Conservation (phyloP, 2,797 vertebrate species). For the Zenarchopterus dispar region DNA sequence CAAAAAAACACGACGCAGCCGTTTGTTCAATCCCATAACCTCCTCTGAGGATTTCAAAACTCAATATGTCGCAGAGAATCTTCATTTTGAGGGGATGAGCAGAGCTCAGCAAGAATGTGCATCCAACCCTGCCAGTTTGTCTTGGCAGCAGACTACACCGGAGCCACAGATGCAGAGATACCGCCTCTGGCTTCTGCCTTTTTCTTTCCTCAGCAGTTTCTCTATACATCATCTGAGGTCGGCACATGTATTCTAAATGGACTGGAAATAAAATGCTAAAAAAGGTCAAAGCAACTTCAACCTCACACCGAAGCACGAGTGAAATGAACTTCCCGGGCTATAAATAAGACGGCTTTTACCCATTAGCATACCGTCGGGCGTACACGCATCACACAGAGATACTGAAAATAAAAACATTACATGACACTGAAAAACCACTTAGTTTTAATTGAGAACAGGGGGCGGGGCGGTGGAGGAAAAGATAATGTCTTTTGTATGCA, state of each 20-base stretch:
- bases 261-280: constrained; percentile 53
- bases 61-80: constrained; percentile 40
- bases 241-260: constrained; percentile 13
- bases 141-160: constrained; percentile 67
- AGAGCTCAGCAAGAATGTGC: constrained; percentile 70
- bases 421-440: background rate
- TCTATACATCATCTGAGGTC: constrained; percentile 13
- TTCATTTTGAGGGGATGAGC: constrained; percentile 81
- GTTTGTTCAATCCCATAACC: constrained; percentile 44
- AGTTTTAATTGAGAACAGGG: constrained; percentile 4
- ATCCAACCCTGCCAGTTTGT: constrained; percentile 59
- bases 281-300: constrained; percentile 65
- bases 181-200: constrained; percentile 31
- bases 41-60: constrained; percentile 50
- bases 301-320: constrained; percentile 31
- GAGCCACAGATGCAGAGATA: constrained; percentile 31
- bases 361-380: constrained; percentile 50
- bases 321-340: constrained; percentile 57
- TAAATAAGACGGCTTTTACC: constrained; percentile 69
- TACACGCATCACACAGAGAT: constrained; percentile 22
- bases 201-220: constrained; percentile 20
- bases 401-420: background rate
- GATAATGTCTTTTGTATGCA: constrained; percentile 19
- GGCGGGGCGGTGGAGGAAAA: background rate
- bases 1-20: constrained; percentile 30